Percentiles rank a stretch among this genome's conserved stretches.
Conservation (phyloP, 2,113 vertebrate species). For the Chrysochloris asiatica region DNA sequence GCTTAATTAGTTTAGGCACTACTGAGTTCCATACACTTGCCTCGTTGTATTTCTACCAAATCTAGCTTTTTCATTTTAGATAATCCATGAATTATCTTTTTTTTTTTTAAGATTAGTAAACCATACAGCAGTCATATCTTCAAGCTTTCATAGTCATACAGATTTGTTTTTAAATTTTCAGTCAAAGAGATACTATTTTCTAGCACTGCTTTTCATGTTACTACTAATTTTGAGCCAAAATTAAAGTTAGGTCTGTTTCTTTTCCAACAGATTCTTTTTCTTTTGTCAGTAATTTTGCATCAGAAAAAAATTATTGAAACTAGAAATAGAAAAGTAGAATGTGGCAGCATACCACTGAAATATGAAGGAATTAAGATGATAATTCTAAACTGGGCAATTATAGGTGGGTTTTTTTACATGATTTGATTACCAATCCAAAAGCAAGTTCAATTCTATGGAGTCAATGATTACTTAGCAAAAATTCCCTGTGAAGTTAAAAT, state of each 20-base stretch:
- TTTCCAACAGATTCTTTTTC: neutral
- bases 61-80: neutral
- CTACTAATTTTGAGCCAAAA: slow-evolving; percentile 22
- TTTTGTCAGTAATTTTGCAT: neutral
- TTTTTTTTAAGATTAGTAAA: slow-evolving; percentile 15
- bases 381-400: neutral
- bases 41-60: neutral
- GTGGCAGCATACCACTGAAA: neutral
- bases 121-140: neutral
- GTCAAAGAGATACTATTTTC: slow-evolving; percentile 42
- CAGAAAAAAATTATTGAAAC: neutral
- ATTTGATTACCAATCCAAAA: too few species aligned
- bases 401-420: neutral
- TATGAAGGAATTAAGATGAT: neutral
- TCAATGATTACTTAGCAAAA: slow-evolving; percentile 47
- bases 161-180: neutral
- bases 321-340: neutral
- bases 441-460: too few species aligned
- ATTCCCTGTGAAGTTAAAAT: neutral
- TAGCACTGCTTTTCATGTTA: slow-evolving; percentile 7
- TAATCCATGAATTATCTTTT: neutral
- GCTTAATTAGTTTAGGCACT: slow-evolving; percentile 44
- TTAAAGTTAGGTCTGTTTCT: slow-evolving; percentile 30
- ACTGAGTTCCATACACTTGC: neutral
- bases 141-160: neutral